A percentile compares a stretch with the other conserved stretches of the same genome.
phyloP scores from a whole-genome alignment of 1,140 invertebrate genomes.

The Popillia japonica region DNA sequence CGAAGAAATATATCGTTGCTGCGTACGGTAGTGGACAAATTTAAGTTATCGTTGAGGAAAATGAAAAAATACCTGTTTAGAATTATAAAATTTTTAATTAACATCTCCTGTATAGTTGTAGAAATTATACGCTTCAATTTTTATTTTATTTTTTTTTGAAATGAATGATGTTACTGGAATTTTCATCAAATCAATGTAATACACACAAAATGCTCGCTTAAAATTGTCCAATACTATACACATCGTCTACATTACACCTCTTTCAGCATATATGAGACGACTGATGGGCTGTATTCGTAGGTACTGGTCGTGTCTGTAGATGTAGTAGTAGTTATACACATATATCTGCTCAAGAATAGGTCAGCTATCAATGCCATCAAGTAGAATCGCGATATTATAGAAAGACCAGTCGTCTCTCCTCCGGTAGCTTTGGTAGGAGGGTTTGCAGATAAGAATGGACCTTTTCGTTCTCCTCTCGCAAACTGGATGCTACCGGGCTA shows the following conservation, averaged over 20 bases:
- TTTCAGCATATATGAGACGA: not conserved
- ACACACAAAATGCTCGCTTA: too few species aligned
- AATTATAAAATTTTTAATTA: too few species aligned
- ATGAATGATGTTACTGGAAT: too few species aligned
- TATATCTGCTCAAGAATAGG: not conserved
- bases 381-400: constrained; percentile 12
- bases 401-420: constrained; percentile 9
- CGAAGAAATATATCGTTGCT: too few species aligned
- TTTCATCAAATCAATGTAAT: too few species aligned
- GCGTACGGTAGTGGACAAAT: too few species aligned
- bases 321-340: not conserved
- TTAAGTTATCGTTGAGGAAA: too few species aligned
- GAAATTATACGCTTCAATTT: too few species aligned
- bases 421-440: not conserved
- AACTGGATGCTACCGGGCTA: constrained; percentile 30
- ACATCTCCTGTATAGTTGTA: too few species aligned
- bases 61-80: too few species aligned
- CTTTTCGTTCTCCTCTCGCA: constrained; percentile 9
- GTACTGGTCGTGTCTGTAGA: too few species aligned
- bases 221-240: not conserved
- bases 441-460: constrained; percentile 29
- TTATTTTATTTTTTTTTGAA: too few species aligned
- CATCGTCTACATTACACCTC: not conserved
- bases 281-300: not conserved
- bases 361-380: constrained; percentile 26